Base-by-base conservation (phyloP, 2,113 vertebrate genomes). In the Albula goreensis region DNA sequence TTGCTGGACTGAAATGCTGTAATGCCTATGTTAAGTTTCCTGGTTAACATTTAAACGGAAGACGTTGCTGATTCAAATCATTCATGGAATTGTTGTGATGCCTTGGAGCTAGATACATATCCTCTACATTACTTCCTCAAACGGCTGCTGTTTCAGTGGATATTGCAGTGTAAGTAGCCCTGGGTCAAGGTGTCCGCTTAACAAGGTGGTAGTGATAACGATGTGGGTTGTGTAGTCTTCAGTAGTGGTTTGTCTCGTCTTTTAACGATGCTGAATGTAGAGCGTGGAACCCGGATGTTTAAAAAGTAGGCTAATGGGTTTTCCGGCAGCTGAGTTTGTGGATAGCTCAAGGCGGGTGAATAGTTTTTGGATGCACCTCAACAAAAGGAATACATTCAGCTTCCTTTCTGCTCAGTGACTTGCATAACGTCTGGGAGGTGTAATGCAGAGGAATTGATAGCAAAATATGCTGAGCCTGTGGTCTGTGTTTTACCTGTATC, bases 301-400 rank as follows among this genome's bases (percentile, higher is more conserved):
- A 31, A 74, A 74, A 74, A 74, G 22, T 74, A 74, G 70, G 70
- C 70, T 74, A 74, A 74, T 74, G 70, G 70, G 22, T 74, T 25
- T 31, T 66, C 8, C n/a, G 70, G 70, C 70, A 25, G n/a, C 5
- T 74, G 22, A 8, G n/a, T 74, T 74, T 31, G n/a, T 8, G 22
- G 70, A 31, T 74, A 25, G 70, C 70, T 74, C 70, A 10, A 31
- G 70, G 70, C 70, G 8, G 70, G 70, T 74, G 70, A 74, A 31
- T 31, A 74, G 70, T 74, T 31, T 74, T 74, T 2, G 70, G 70
- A 74, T 74, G 70, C 10, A 31, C 53, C 53, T 56, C 31, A 41
- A 41, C 31, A 12, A 9, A 56, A 12, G 12, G 12, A 2, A 56
- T 56, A 56, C 7, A 12, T 56, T 56, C 70, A 10, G n/a, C 70